Evolutionary conservation across 2,797 vertebrate species (phyloP).

Genomic region (Poeciliopsis infans): DNA sequence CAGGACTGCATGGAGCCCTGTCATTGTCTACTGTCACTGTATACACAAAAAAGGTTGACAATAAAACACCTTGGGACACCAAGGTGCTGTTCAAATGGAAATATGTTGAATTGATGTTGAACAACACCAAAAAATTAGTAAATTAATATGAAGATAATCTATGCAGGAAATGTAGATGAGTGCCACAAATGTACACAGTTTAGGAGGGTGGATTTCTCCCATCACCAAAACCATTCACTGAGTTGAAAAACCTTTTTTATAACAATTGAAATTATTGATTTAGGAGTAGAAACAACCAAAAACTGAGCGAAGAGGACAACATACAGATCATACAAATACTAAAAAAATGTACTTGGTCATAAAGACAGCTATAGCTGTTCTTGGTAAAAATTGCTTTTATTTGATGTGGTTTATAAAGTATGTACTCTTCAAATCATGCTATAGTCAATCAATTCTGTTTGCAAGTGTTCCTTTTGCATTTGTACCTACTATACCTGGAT

Average conservation of each 20-base stretch:
- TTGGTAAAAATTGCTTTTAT: background rate
- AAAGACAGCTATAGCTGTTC: background rate
- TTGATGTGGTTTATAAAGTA: background rate
- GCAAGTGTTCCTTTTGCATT: background rate
- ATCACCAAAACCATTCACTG: background rate
- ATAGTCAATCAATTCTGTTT: background rate
- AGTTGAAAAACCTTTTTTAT: background rate
- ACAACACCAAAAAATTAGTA: background rate
- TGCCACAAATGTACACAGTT: background rate
- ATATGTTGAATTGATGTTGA: background rate
- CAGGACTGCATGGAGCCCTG: background rate
- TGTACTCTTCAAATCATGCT: background rate
- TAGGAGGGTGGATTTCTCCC: background rate
- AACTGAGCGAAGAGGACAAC: background rate
- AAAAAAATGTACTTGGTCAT: background rate
- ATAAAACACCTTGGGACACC: background rate
- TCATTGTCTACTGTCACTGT: background rate
- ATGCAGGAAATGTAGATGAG: background rate
- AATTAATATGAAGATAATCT: background rate
- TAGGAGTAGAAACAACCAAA: background rate
- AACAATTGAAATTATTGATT: background rate
- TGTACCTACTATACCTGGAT: background rate
- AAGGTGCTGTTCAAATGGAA: background rate
- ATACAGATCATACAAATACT: background rate
- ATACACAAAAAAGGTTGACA: background rate